phyloP scores from a whole-genome alignment of 2,888 invertebrate genomes.

The Philereme transversata region DNA sequence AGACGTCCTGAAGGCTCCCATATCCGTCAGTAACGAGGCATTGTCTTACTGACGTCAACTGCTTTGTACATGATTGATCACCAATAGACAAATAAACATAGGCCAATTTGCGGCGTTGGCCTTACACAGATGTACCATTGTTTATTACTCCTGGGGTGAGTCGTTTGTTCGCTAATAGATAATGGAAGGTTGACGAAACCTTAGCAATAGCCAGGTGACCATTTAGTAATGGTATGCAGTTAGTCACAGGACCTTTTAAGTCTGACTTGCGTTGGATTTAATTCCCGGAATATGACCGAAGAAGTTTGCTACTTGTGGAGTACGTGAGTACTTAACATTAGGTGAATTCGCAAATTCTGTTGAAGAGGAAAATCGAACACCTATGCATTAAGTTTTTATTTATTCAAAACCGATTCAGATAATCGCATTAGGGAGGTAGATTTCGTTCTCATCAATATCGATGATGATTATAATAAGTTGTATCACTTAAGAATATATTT shows the following conservation, averaged over 20 bases:
- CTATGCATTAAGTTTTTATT: too few relatives aligned
- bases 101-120: slow-evolving; percentile 15
- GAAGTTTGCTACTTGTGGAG: neutral
- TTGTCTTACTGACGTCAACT: slow-evolving; percentile 35
- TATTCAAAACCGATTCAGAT: too few relatives aligned
- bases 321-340: too few relatives aligned
- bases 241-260: slow-evolving; percentile 24
- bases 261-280: slow-evolving; percentile 4
- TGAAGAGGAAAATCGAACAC: too few relatives aligned
- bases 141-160: neutral
- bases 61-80: slow-evolving; percentile 19
- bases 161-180: slow-evolving; percentile 9
- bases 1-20: slow-evolving; percentile 23
- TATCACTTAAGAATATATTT: too few relatives aligned
- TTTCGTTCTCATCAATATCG: too few relatives aligned
- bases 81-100: slow-evolving; percentile 8
- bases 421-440: too few relatives aligned
- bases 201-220: slow-evolving; percentile 7
- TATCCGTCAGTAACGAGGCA: slow-evolving; percentile 36
- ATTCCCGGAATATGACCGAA: slow-evolving; percentile 7
- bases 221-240: slow-evolving; percentile 9
- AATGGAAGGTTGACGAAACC: slow-evolving; percentile 11
- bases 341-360: too few relatives aligned
- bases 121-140: slow-evolving; percentile 21
- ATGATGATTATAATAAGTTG: too few relatives aligned